Base-by-base conservation (phyloP, 1,140 invertebrate genomes). In the Halesus radiatus region DNA sequence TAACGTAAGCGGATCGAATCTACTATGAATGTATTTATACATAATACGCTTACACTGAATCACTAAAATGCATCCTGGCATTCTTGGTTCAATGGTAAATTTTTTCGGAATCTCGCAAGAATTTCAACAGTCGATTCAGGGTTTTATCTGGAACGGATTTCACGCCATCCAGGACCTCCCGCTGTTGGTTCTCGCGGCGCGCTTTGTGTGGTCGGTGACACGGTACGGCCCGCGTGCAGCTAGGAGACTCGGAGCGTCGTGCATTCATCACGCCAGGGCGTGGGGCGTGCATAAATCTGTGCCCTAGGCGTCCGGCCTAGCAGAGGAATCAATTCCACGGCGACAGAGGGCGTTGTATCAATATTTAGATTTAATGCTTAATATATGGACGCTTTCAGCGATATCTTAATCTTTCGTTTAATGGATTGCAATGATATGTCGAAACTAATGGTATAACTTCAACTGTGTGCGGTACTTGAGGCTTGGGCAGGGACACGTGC, bases 91-190 rank as follows among this genome's bases (percentile, higher is more conserved):
- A 29, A 29, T 29, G 2, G 5, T 29, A 29, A 5, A 29, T 29
- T 29, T 29, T 29, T 29, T 8, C 32, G 7, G 32, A 37, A 37
- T 7, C 20, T 18, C n/a, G 1, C 10, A 18, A 56, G 1, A 56
- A 56, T 56, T 56, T 56, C n/a, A 10, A 56, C 54, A 23, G 60
- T 64, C 60, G 23, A 22, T 23, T 22, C 3, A 26, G 60, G 60
- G 60, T 64, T 64, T 16, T 18, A 64, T 64, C 20, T 64, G 23
- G 60, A 64, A 29, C 60, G 60, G 60, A 64, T 64, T 64, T 64
- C 60, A 64, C 60, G 60, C 60, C 23, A 56, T 56, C 54, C 23
- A 22, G 60, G 60, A 56, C 54, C 60, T 23, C 60, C 60, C 60
- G 60, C 23, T 29, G 60, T 64, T 29, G 5, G 54, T 56, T 56